phyloP scores from a whole-genome alignment of 1,140 invertebrate species.

The Uloborus diversus region DNA sequence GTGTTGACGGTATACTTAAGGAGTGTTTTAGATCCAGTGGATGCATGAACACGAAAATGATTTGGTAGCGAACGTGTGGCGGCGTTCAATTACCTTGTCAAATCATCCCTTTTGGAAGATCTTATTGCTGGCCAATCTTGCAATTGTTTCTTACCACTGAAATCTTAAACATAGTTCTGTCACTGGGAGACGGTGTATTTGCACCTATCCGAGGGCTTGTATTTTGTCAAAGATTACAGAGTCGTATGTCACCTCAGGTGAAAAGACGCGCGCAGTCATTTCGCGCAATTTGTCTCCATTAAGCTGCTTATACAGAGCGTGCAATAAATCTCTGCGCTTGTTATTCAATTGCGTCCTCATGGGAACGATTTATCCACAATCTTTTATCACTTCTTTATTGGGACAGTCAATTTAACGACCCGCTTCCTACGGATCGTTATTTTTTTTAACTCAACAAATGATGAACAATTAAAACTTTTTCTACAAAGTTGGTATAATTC shows the following conservation, averaged over 20 bases:
- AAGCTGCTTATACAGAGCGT: conserved; percentile 5
- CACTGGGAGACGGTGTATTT: conserved; percentile 16
- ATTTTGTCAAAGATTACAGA: conserved; percentile 35
- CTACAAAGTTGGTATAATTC: too few relatives aligned
- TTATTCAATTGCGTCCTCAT: too few relatives aligned
- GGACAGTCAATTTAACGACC: too few relatives aligned
- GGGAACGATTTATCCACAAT: too few relatives aligned
- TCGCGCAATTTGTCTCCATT: conserved; percentile 36
- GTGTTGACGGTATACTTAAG: conserved; percentile 30
- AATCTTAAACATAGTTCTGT: conserved; percentile 43
- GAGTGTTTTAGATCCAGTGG: too few relatives aligned
- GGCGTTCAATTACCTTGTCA: conserved; percentile 38
- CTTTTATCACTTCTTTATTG: too few relatives aligned
- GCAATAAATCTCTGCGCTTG: conserved; percentile 30
- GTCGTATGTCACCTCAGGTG: conserved; percentile 32
- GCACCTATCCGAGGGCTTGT: conserved; percentile 3
- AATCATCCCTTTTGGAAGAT: conserved; percentile 4
- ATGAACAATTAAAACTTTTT: too few relatives aligned
- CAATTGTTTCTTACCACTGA: conserved; percentile 41
- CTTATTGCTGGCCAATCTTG: neutral
- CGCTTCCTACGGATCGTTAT: too few relatives aligned
- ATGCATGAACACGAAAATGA: conserved; percentile 10
- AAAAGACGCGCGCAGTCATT: conserved; percentile 5
- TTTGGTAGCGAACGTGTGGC: conserved; percentile 29
- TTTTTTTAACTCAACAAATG: too few relatives aligned